These are phyloP conservation scores for Pelecanus crispus DNA, from an alignment of 2,113 vertebrate species.

Conservation along the genomic window DNA sequence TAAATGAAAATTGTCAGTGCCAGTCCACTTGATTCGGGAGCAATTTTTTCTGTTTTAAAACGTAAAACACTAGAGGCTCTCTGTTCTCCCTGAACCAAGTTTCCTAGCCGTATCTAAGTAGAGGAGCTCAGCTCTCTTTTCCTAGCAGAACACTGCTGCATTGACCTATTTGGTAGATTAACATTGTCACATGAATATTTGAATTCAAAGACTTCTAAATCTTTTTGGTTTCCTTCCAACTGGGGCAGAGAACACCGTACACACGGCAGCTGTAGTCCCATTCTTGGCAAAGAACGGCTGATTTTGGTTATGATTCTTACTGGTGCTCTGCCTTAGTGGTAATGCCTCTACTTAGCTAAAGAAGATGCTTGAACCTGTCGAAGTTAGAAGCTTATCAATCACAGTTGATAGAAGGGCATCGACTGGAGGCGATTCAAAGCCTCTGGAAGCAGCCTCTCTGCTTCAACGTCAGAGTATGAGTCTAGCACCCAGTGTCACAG, in stretches of 20 bases:
- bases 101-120: background rate
- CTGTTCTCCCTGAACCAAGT: background rate
- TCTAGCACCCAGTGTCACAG: background rate
- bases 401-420: background rate
- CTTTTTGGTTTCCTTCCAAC: background rate
- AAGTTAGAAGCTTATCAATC: background rate
- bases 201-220: conserved; percentile 1
- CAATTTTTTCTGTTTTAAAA: background rate
- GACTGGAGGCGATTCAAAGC: background rate
- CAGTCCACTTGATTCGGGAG: background rate
- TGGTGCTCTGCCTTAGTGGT: background rate
- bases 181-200: conserved; percentile 27
- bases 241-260: background rate
- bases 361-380: background rate
- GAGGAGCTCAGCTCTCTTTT: background rate
- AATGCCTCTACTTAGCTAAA: background rate
- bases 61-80: background rate
- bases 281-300: background rate
- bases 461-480: background rate
- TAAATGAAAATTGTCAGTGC: background rate
- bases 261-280: background rate
- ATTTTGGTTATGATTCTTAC: background rate
- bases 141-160: background rate
- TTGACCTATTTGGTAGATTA: background rate
- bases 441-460: background rate